phyloP scores from a whole-genome alignment of 2,888 invertebrate genomes.

The Bedellia somnulentella region DNA sequence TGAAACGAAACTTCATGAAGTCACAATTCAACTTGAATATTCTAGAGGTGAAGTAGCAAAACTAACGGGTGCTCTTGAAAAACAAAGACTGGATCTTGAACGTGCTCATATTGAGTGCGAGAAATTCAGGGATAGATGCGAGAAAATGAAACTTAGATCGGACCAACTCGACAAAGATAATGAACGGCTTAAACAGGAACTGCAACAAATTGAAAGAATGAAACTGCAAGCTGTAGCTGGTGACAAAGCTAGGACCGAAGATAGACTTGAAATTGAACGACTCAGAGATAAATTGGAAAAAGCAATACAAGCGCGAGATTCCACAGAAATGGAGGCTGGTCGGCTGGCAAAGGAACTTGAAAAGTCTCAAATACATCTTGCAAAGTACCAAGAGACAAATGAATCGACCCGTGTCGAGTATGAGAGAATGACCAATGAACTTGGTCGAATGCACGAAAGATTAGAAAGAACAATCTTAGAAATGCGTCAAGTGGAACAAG shows the following conservation, averaged over 20 bases:
- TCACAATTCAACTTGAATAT: conserved; percentile 78
- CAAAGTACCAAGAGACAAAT: conserved; percentile 81
- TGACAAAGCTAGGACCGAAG: conserved; percentile 67
- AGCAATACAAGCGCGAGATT: conserved; percentile 77
- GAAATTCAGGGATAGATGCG: conserved; percentile 83
- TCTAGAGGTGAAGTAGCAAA: conserved; percentile 79
- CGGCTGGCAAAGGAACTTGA: conserved; percentile 83
- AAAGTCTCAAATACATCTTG: conserved; percentile 80
- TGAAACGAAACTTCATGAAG: conserved; percentile 73
- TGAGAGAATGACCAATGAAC: conserved; percentile 80
- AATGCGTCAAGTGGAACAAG: conserved; percentile 71
- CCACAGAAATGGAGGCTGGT: conserved; percentile 84
- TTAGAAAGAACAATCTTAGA: conserved; percentile 73
- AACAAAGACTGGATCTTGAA: conserved; percentile 78
- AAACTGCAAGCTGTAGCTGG: conserved; percentile 68
- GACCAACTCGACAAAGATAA: conserved; percentile 69
- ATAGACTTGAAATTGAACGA: conserved; percentile 79
- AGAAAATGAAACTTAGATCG: conserved; percentile 74
- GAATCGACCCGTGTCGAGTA: conserved; percentile 83
- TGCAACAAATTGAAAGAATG: conserved; percentile 74
- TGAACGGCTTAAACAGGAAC: conserved; percentile 45
- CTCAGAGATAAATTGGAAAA: conserved; percentile 85
- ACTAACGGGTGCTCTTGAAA: conserved; percentile 73
- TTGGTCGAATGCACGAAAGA: conserved; percentile 79
- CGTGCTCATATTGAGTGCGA: conserved; percentile 86